phyloP scores from a whole-genome alignment of 2,888 invertebrate species.

The Pegoplata infirma region DNA sequence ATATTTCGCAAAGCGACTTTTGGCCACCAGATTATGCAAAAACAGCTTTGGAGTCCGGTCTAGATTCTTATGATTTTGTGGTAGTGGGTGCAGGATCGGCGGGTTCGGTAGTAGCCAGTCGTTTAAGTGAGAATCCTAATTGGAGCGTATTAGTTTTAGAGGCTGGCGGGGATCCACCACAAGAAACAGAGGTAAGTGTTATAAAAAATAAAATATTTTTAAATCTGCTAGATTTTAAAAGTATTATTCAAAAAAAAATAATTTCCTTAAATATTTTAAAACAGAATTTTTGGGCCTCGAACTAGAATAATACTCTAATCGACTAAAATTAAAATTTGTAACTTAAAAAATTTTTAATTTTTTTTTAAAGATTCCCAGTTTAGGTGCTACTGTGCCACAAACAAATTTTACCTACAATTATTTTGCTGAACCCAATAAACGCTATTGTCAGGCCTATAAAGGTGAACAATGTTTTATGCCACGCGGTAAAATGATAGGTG shows the following conservation, averaged over 20 bases:
- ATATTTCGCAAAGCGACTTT: constrained; percentile 78
- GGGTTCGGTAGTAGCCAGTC: constrained; percentile 79
- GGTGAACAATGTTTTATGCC: constrained; percentile 79
- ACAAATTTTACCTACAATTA: constrained; percentile 71
- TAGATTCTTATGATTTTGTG: constrained; percentile 77
- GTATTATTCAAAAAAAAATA: too few species aligned
- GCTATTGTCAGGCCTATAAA: constrained; percentile 66
- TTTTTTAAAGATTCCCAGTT: constrained; percentile 67
- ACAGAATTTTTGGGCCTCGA: too few species aligned
- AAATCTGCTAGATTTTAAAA: too few species aligned
- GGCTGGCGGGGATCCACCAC: constrained; percentile 79
- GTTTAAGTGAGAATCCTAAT: constrained; percentile 78
- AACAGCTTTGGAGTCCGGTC: constrained; percentile 69
- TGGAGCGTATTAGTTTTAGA: constrained; percentile 79
- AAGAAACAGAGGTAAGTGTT: constrained; percentile 74
- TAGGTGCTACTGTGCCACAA: constrained; percentile 68
- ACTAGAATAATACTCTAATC: constrained; percentile 65
- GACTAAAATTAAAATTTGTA: too few species aligned
- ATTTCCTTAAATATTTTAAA: too few species aligned
- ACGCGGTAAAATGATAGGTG: constrained; percentile 83
- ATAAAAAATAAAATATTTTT: too few species aligned
- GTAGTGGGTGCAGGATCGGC: constrained; percentile 79
- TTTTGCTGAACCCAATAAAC: constrained; percentile 68
- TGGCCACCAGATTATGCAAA: constrained; percentile 80
- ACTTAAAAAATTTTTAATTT: too few species aligned